Evolutionary conservation across 2,113 vertebrate genomes (phyloP), one percentile per base, ranked within the genome.

Genomic region (Solea solea): DNA sequence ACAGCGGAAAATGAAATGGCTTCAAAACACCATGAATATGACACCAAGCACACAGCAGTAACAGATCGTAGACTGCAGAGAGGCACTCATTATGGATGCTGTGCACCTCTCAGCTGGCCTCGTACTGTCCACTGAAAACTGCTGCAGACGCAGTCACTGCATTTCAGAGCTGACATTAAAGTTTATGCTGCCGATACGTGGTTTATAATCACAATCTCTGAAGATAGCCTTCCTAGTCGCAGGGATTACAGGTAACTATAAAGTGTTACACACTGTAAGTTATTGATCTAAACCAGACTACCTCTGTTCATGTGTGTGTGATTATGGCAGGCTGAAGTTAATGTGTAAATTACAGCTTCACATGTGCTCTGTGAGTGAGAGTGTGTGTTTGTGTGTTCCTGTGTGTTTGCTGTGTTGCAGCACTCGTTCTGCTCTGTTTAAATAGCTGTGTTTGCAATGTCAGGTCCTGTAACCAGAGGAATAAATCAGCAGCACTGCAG

Each of bases 261-360:
- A 41, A 46, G 10, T 58, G 46, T 48, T 54, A 41, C 13, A 63
- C 52, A 40, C 28, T 75, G 56, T 28, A 56, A 25, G 11, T 21
- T 60, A 74, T 80, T 64, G 76, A 86, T 80, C 45, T 48, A 13
- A 46, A 42, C 74, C 61, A 81, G 2, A 44, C 54, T 10, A 9
- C 50, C 55, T 44, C 11, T 72, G 42, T 55, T 61, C 40, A 4
- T 39, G 11, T 53, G 59, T 45, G 11, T 61, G 7, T 53, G 48
- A 52, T 69, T 64, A 81, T 11, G 56, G 16, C 34, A 9, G 13
- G n/a, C 39, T 9, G n/a, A 10, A 58, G 7, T 58, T 41, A 58
- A 58, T 11, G 14, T 42, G 28, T 49, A 40, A 51, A 54, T 34
- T 27, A 53, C 10, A 14, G 45, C 53, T 53, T 73, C 16, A 54